Evolutionary conservation across 2,797 vertebrate genomes (phyloP), one percentile per base, ranked within the genome.

Genomic region (Rhadinocentrus ornatus): DNA sequence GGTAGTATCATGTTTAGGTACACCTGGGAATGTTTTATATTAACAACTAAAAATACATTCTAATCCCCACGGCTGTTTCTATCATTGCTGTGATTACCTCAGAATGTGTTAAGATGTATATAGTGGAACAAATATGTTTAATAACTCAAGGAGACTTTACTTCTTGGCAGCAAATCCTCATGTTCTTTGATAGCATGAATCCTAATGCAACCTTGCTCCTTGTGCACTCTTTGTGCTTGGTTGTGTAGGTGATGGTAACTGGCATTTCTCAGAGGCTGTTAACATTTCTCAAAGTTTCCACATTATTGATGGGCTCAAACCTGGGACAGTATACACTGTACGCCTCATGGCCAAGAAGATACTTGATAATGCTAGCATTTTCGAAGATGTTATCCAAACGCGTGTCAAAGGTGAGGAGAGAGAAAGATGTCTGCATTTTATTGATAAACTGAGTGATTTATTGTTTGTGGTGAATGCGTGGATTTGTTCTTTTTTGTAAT

Each of bases 301-400:
- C 90, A 78, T 96, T 71, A 90, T 96, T 93, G 95, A 96, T 80
- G 95, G 93, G 32, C 95, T 96, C 90, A 94, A 94, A 91, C 95
- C 96, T 2, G 96, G 94, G 89, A 94, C 91, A 73, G 92, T 94
- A 82, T 96, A 96, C 86, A 95, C 94, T 66, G 93, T 97, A 83
- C 96, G 94, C 86, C 95, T 97, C 87, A 86, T 96, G 94, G 94
- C 95, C 93, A 96, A 96, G 95, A 92, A 90, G 76, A 93, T 95
- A 93, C 93, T 95, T 81, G 94, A 96, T 96, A 96, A 96, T 70
- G 94, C 95, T 96, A 97, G 96, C 92, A 95, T 97, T 95, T 98
- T 95, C 85, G 96, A 98, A 94, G 96, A 97, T 76, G 94, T 98
- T 94, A 96, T 98, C 95, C 94, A 96, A 92, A 96, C 96, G 27